phyloP scores from a whole-genome alignment of 2,797 vertebrate genomes.

The Neosalanx taihuensis region DNA sequence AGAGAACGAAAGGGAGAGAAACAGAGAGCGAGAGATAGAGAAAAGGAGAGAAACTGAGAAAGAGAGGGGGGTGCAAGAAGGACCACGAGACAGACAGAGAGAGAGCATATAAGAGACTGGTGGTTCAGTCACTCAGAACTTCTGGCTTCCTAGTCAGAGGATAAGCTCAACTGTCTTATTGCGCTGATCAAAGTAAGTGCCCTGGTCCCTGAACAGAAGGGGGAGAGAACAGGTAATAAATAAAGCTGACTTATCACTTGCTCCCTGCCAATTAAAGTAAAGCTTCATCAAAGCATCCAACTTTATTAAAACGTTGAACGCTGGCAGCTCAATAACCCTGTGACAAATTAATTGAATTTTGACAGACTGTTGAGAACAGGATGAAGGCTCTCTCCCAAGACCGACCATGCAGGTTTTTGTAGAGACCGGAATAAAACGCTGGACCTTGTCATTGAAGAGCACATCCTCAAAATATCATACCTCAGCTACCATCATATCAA shows the following conservation, averaged over 20 bases:
- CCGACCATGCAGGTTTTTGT: constrained; percentile 38
- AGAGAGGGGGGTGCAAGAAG: no score
- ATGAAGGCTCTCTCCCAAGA: constrained; percentile 32
- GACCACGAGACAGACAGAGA: no score
- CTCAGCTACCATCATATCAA: background rate
- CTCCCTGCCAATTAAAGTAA: constrained; percentile 55
- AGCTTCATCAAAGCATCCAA: constrained; percentile 59
- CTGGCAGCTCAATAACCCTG: constrained; percentile 63
- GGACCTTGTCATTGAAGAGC: background rate
- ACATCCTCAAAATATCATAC: background rate
- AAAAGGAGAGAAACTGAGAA: no score
- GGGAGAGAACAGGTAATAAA: constrained; percentile 53
- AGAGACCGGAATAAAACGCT: constrained; percentile 40
- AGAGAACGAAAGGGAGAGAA: no score
- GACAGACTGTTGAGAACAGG: constrained; percentile 59
- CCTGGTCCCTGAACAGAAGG: constrained; percentile 25
- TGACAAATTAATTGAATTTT: constrained; percentile 75
- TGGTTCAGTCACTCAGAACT: no score
- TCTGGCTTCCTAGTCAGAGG: no score
- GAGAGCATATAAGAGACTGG: no score
- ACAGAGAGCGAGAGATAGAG: no score
- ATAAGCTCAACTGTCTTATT: background rate
- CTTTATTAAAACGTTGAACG: constrained; percentile 67
- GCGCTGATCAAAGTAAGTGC: constrained; percentile 30
- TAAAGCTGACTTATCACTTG: constrained; percentile 53